phyloP scores from a whole-genome alignment of 2,113 vertebrate genomes.

The Heterocephalus glaber region DNA sequence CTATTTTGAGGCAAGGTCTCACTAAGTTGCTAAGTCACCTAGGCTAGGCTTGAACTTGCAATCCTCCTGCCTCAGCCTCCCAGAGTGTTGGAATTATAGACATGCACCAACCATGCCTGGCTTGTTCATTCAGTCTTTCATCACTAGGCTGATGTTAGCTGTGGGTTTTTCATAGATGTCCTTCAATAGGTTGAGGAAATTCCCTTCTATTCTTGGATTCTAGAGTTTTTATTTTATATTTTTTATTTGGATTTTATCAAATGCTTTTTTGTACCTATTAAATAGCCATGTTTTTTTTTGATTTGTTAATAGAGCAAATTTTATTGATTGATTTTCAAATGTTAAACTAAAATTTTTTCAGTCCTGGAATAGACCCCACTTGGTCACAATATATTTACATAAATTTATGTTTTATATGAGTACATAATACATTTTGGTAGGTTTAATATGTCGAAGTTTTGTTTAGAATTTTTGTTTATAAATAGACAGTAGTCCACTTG shows the following conservation, averaged over 20 bases:
- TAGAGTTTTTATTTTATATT: background rate
- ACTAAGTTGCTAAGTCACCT: no score
- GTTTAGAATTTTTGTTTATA: constrained; percentile 12
- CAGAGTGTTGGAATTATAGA: no score
- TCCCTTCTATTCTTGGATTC: background rate
- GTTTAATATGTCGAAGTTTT: background rate
- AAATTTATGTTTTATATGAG: background rate
- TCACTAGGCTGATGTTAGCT: background rate
- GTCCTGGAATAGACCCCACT: background rate
- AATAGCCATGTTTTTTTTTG: background rate
- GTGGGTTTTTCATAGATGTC: background rate
- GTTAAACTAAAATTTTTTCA: background rate
- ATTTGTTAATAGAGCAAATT: background rate
- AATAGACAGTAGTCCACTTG: background rate
- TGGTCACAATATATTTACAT: background rate
- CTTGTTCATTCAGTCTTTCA: background rate
- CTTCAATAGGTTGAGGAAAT: background rate
- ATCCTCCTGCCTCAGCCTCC: no score
- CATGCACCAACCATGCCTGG: no score
- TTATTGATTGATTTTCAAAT: background rate
- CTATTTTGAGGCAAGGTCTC: no score
- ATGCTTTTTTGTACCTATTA: background rate
- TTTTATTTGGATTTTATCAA: background rate
- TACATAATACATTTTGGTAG: background rate
- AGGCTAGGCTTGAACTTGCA: no score